A percentile compares a stretch with the other conserved stretches of the same genome.
These are phyloP conservation scores for Pterois miles DNA, from an alignment of 2,797 vertebrate species.

Conservation along the genomic window DNA sequence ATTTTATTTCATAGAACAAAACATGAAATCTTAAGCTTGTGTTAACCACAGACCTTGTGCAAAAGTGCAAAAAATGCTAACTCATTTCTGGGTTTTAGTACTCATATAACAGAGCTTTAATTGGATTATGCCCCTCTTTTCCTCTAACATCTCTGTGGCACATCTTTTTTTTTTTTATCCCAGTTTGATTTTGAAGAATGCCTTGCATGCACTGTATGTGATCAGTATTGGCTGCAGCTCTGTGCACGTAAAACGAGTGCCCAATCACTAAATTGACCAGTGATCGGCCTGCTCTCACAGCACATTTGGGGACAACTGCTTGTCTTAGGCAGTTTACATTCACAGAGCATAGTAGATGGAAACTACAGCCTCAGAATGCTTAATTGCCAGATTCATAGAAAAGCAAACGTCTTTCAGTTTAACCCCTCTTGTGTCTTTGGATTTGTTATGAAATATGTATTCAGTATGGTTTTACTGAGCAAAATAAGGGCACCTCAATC, in stretches of 20 bases:
- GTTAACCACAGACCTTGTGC: not conserved
- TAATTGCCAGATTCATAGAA: slow-evolving; percentile 8
- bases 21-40: not conserved
- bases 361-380: slow-evolving; percentile 16
- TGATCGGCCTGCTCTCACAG: slow-evolving; percentile 24
- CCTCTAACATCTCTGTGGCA: not conserved
- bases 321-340: slow-evolving; percentile 31
- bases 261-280: slow-evolving; percentile 41
- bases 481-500: slow-evolving; percentile 49
- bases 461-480: slow-evolving; percentile 25
- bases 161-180: not conserved
- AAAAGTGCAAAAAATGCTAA: not conserved
- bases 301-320: slow-evolving; percentile 29
- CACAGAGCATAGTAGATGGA: slow-evolving; percentile 14
- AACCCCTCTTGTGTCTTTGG: slow-evolving; percentile 26
- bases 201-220: not conserved
- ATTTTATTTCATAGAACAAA: not conserved
- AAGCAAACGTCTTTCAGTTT: slow-evolving; percentile 21
- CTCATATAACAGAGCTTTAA: not conserved
- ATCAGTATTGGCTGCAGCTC: slow-evolving; percentile 21
- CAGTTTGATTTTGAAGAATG: slow-evolving; percentile 8
- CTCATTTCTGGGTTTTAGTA: not conserved
- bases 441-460: slow-evolving; percentile 53
- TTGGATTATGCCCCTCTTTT: not conserved
- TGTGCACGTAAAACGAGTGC: slow-evolving; percentile 15